Base-by-base conservation (phyloP, 2,113 vertebrate genomes). In the Gnathonemus longibarbis region DNA sequence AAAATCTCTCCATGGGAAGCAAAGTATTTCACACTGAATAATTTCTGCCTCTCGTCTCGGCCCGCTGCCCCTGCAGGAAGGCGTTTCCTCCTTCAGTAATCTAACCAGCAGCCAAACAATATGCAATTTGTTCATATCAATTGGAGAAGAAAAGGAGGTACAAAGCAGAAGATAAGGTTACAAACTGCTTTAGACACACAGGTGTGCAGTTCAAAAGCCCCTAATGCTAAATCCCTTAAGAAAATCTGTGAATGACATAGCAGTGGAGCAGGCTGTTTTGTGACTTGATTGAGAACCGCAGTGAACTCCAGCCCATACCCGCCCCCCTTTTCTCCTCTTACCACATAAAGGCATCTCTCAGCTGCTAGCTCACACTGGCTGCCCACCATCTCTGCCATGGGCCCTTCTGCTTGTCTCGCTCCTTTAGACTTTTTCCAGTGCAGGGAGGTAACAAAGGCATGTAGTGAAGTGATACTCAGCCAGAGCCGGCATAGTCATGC, bases 121-220 rank as follows among this genome's bases (percentile, higher is more conserved):
- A 94, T 94, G 92, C 93, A 96, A 95, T 97, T 96, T 96, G 94
- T 96, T 96, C 95, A 95, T 96, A 96, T 96, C 93, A 95, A 93
- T 21, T 58, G 90, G 91, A 95, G 94, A 93, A 94, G 94, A 95
- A 90, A 92, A 94, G 50, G 94, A 94, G 95, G 94, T 89, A 94
- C 94, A 95, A 95, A 93, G 3, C 88, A 87, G 88, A 88, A 97
- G 97, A 96, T 97, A 97, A 96, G 94, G 95, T 98, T 97, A 95
- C 95, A 96, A 93, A 93, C 94, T 96, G 95, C 95, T 94, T 94
- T 94, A 94, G 92, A 94, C 90, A 94, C 95, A 95, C 96, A 97
- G 96, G 95, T 97, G 96, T 95, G 94, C 95, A 95, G 92, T 92
- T 93, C 88, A 95, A 95, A 96, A 95, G 95, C 94, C 94, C 92